These are phyloP conservation scores for Cephus sareptanus DNA, from an alignment of 2,888 invertebrate genomes.

Conservation along the genomic window DNA sequence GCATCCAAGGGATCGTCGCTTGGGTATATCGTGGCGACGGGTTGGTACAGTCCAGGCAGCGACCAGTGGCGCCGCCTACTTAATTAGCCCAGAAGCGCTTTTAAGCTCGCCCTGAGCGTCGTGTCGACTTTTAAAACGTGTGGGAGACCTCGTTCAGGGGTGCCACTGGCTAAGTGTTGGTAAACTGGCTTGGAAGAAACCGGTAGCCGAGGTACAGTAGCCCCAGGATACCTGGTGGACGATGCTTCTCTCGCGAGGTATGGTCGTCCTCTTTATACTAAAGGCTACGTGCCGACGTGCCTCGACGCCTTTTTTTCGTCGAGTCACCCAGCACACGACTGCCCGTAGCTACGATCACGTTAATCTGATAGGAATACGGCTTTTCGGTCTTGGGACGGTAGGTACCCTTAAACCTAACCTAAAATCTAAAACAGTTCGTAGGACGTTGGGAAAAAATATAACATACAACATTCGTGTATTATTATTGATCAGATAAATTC, in stretches of 20 bases:
- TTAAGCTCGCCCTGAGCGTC: constrained; percentile 7
- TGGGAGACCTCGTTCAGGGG: constrained; percentile 2
- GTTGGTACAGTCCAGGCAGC: background rate
- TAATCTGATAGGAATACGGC: background rate
- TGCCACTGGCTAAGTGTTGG: constrained; percentile 19
- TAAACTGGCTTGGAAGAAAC: constrained; percentile 31
- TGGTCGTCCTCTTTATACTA: constrained; percentile 1
- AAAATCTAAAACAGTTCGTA: background rate
- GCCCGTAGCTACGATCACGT: constrained; percentile 5
- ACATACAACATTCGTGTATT: background rate
- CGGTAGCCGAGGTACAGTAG: constrained; percentile 29
- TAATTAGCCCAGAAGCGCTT: constrained; percentile 23
- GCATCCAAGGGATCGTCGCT: background rate
- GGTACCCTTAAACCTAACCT: background rate
- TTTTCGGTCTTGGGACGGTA: background rate
- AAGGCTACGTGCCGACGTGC: constrained; percentile 6
- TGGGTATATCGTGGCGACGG: background rate
- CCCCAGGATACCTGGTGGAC: constrained; percentile 1
- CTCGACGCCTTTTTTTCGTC: constrained; percentile 16
- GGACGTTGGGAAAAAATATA: background rate
- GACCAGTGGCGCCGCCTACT: constrained; percentile 19
- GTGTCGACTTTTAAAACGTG: background rate
- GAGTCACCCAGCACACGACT: constrained; percentile 17
- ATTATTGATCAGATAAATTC: too few species aligned
- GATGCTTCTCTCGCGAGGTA: constrained; percentile 9